phyloP scores from a whole-genome alignment of 2,113 vertebrate genomes.

The Hylia prasina region DNA sequence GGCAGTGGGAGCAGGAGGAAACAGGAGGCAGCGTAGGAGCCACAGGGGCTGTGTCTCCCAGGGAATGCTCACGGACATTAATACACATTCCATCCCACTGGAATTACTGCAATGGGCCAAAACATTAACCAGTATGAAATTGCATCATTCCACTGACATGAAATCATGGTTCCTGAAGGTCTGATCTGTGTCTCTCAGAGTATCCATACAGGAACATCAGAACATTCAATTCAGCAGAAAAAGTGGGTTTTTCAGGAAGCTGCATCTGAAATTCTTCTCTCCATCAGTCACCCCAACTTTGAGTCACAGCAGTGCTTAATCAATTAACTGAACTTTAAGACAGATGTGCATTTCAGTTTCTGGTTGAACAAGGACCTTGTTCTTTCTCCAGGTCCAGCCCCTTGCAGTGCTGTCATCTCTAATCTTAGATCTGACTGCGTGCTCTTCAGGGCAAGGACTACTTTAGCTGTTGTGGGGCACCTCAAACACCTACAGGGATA shows the following conservation, averaged over 20 bases:
- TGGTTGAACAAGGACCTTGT: neutral
- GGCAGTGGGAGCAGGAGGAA: neutral
- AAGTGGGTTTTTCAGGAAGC: neutral
- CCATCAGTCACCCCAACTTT: neutral
- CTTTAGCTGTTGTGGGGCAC: constrained; percentile 4
- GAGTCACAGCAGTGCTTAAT: neutral
- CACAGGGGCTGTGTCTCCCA: neutral
- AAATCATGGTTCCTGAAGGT: neutral
- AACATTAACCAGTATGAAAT: neutral
- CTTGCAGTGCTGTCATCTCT: constrained; percentile 27
- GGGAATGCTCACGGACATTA: neutral
- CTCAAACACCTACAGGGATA: constrained; percentile 18
- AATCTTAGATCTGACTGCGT: constrained; percentile 3
- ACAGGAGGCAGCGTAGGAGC: neutral
- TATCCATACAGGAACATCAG: neutral
- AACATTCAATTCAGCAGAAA: neutral
- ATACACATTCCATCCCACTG: neutral
- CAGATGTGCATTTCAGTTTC: neutral
- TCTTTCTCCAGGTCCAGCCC: neutral
- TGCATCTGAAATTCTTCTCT: neutral
- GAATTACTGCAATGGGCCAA: neutral
- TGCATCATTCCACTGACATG: neutral
- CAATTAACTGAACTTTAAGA: neutral
- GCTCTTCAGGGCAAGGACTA: constrained; percentile 18
- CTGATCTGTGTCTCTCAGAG: neutral